Percentiles rank a stretch among this genome's conserved stretches.
Evolutionary conservation across 2,797 vertebrate genomes (phyloP).

Genomic region (Amazona finschi): DNA sequence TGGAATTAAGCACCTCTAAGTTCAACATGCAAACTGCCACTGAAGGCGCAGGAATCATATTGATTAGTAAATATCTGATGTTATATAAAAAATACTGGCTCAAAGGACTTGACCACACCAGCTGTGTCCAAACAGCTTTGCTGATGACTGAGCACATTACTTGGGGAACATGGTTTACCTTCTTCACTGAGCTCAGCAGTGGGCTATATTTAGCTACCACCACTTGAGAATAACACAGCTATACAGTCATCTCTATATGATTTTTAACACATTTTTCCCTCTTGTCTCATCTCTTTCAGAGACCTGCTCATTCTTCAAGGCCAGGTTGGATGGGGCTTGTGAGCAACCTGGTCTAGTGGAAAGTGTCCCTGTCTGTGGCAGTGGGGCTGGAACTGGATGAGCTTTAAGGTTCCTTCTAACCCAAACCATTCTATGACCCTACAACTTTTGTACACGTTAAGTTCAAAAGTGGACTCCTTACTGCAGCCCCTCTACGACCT

Average conservation of each 20-base stretch:
- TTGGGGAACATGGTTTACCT: not conserved
- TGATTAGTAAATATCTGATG: not conserved
- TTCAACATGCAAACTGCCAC: no score
- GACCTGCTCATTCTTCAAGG: not conserved
- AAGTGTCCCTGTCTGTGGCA: not conserved
- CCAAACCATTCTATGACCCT: not conserved
- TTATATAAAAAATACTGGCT: rapidly evolving
- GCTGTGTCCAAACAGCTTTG: rapidly evolving
- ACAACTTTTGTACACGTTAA: not conserved
- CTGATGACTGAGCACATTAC: not conserved
- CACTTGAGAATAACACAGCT: not conserved
- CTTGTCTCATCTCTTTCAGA: not conserved
- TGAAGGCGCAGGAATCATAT: not conserved
- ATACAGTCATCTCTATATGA: not conserved
- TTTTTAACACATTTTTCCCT: not conserved
- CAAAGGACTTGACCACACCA: not conserved
- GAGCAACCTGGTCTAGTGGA: not conserved
- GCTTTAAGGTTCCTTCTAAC: not conserved
- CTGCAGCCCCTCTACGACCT: not conserved
- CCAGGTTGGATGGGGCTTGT: not conserved
- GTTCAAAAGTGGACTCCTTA: not conserved
- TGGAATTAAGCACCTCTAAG: not conserved
- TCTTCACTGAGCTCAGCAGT: not conserved
- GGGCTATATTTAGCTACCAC: not conserved
- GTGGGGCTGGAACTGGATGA: not conserved